Evolutionary conservation across 1,140 invertebrate species (phyloP).

Genomic region (Drosophila nigromelanica): DNA sequence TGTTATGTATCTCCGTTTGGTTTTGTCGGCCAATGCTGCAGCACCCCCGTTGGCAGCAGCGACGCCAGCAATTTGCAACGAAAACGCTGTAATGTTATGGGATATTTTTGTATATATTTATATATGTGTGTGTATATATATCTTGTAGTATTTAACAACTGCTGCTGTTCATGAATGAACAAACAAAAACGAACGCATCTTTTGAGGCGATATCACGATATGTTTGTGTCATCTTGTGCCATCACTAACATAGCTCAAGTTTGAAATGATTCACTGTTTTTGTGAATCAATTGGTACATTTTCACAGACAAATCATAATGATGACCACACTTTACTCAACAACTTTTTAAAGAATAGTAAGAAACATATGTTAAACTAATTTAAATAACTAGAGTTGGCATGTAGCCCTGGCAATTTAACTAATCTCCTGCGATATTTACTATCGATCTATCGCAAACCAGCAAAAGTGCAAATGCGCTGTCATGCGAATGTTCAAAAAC

Average conservation of each 20-base stretch:
- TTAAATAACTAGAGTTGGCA: neutral
- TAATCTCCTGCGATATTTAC: neutral
- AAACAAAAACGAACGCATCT: conserved; percentile 27
- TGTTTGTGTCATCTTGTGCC: conserved; percentile 12
- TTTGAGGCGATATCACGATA: conserved; percentile 16
- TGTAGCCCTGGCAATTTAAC: conserved; percentile 12
- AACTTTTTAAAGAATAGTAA: neutral
- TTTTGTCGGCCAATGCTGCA: conserved; percentile 46
- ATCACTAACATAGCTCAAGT: neutral
- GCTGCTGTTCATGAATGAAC: conserved; percentile 32
- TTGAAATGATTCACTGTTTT: conserved; percentile 2
- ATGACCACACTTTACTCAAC: neutral
- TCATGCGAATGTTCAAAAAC: conserved; percentile 17
- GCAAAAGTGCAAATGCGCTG: conserved; percentile 1
- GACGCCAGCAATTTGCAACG: conserved; percentile 71
- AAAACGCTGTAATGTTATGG: conserved; percentile 64
- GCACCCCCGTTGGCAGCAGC: conserved; percentile 42
- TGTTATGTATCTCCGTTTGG: conserved; percentile 73
- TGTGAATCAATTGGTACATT: neutral
- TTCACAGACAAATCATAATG: neutral
- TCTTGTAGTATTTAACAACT: conserved; percentile 20
- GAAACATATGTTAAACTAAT: neutral
- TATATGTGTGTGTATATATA: conserved; percentile 2
- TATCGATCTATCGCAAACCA: conserved; percentile 23
- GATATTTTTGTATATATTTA: conserved; percentile 34